These are phyloP conservation scores for Folsomia candida DNA, from an alignment of 2,888 invertebrate genomes.

Conservation along the genomic window DNA sequence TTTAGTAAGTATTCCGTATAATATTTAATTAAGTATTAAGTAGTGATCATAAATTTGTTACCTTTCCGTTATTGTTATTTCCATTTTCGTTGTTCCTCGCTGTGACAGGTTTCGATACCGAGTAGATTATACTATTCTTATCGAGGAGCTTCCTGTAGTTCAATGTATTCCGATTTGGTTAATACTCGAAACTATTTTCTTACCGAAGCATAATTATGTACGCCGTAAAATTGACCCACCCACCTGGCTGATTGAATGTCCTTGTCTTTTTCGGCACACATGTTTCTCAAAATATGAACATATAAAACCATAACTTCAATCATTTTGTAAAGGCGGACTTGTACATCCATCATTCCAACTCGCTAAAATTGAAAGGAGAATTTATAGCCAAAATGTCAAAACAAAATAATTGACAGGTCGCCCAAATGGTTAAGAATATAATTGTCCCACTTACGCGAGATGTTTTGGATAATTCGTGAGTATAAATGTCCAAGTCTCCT, in stretches of 20 bases:
- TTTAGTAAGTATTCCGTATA: no score
- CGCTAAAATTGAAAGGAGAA: slow-evolving; percentile 30
- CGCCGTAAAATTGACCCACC: no score
- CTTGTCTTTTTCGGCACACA: slow-evolving; percentile 29
- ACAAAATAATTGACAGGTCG: background rate
- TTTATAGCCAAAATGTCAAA: background rate
- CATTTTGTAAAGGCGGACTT: slow-evolving; percentile 48
- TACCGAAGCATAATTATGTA: no score
- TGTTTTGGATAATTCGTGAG: slow-evolving; percentile 33
- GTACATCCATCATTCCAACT: slow-evolving; percentile 48
- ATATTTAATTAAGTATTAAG: background rate
- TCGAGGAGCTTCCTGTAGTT: slow-evolving; percentile 32
- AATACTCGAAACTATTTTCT: no score
- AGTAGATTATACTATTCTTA: slow-evolving; percentile 32
- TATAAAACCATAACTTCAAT: slow-evolving; percentile 50
- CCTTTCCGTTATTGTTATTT: slow-evolving; percentile 46
- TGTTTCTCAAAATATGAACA: slow-evolving; percentile 45
- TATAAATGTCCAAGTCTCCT: slow-evolving; percentile 40
- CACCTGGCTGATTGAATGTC: slow-evolving; percentile 35
- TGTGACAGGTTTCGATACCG: slow-evolving; percentile 24
- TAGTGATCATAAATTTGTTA: no score
- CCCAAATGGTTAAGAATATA: background rate
- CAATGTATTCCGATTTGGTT: no score
- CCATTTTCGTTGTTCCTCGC: slow-evolving; percentile 30
- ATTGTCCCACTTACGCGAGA: slow-evolving; percentile 40